Base-by-base conservation (phyloP, 2,113 vertebrate species). In the Poecile atricapillus region DNA sequence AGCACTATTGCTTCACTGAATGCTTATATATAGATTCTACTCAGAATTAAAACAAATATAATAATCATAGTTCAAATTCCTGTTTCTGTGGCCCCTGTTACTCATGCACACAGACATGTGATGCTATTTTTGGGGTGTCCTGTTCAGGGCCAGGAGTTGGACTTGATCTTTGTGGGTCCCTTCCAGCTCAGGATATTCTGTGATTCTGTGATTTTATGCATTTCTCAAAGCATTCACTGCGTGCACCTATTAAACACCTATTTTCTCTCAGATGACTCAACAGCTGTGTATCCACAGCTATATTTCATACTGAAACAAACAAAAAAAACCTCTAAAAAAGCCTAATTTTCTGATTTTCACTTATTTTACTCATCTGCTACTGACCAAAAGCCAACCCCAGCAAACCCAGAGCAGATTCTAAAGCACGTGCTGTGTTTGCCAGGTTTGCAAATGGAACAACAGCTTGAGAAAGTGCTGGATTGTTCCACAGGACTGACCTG, bases 341-440 rank as follows among this genome's bases (percentile, higher is more conserved):
- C 3, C 19, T 18, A 10, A 59, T 83, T 78, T 77, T 75, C 46
- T 47, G 18, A 33, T 75, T 91, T 74, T 79, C 17, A 64, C 14
- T 30, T 24, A 5, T 20, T 39, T 1, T 13, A 3, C 52, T 68
- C 37, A 56, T 30, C 77, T 87, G 21, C 24, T 46, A 3, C 58
- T 49, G 56, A 23, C 47, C 3, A 2, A 77, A 71, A 77, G 23
- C 28, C 21, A 49, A 13, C 3, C 28, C n/a, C 24, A 12, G 5
- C 11, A 37, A 49, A 53, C 60, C 12, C 60, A 27, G 47, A 49
- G 69, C 13, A 50, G 62, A 37, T 41, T 58, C 27, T 4, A 22
- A 47, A 0, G 8, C 4, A 1, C 1, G 1, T 3, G 15, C 28
- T 15, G 31, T 0, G 4, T 27, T 83, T 56, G 27, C 24, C 52